Evolutionary conservation across 2,113 vertebrate species (phyloP).

Genomic region (Eurystomus gularis): DNA sequence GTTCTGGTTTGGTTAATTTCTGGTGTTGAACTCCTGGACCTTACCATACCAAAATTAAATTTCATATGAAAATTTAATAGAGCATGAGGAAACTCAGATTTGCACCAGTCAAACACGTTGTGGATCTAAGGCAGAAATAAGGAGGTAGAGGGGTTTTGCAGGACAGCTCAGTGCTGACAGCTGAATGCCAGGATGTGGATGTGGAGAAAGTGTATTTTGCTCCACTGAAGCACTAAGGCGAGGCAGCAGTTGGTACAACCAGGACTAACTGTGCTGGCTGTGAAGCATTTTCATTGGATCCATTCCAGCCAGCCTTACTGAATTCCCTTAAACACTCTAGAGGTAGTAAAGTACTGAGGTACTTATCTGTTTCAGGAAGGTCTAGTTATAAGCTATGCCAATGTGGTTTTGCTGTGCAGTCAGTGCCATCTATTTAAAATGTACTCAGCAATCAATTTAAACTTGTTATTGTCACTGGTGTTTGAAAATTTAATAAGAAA

Average conservation of each 20-base stretch:
- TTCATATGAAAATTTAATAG: background rate
- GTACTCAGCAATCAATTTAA: conserved; percentile 76
- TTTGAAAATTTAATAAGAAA: conserved; percentile 81
- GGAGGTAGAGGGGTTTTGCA: background rate
- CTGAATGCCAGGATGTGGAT: background rate
- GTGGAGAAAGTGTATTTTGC: background rate
- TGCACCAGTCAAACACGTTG: fast-evolving
- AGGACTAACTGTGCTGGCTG: background rate
- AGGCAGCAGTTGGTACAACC: background rate
- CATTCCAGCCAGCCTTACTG: background rate
- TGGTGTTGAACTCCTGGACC: background rate
- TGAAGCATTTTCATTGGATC: background rate
- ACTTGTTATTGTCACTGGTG: conserved; percentile 75
- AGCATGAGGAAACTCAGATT: background rate
- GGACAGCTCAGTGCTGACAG: background rate
- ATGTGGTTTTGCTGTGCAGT: background rate
- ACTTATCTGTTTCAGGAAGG: conserved; percentile 45
- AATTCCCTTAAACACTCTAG: conserved; percentile 34
- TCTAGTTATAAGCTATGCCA: conserved; percentile 14
- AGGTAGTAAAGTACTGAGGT: conserved; percentile 30
- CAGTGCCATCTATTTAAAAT: conserved; percentile 62
- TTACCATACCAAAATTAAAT: background rate
- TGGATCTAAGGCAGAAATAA: background rate
- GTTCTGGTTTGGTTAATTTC: background rate
- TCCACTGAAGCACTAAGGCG: background rate